Conservation (phyloP, 2,888 invertebrate genomes). For the Plutella xylostella region DNA sequence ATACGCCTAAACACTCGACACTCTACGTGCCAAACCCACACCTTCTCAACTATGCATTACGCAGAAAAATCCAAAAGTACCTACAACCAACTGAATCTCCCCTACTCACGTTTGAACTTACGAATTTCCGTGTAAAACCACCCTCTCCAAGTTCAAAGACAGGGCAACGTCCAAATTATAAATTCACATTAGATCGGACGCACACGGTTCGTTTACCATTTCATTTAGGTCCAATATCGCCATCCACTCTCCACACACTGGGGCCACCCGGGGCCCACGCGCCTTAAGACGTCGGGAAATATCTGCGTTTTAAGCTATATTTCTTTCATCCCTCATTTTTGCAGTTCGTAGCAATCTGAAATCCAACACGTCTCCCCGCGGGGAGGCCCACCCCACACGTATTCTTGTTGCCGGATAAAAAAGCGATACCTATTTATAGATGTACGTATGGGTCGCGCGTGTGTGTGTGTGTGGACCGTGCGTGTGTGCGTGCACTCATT, state of each 20-base stretch:
- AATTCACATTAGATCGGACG: constrained; percentile 71
- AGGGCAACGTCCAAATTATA: constrained; percentile 69
- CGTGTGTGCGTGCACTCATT: constrained; percentile 56
- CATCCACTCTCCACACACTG: constrained; percentile 70
- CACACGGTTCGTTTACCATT: constrained; percentile 69
- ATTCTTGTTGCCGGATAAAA: constrained; percentile 69
- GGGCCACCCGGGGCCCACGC: constrained; percentile 37
- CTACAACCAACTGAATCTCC: constrained; percentile 28
- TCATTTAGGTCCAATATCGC: constrained; percentile 70
- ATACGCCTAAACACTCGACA: constrained; percentile 58
- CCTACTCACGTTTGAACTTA: constrained; percentile 59
- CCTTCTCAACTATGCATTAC: too few relatives aligned
- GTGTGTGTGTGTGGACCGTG: constrained; percentile 54
- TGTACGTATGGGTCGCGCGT: constrained; percentile 59
- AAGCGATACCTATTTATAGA: constrained; percentile 71
- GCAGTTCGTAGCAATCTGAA: constrained; percentile 72
- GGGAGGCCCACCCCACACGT: constrained; percentile 51
- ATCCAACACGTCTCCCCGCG: constrained; percentile 69
- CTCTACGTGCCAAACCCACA: constrained; percentile 43
- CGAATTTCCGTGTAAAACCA: constrained; percentile 48
- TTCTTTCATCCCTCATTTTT: constrained; percentile 73
- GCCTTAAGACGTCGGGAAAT: constrained; percentile 70
- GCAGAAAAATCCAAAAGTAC: too few relatives aligned
- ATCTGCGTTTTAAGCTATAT: constrained; percentile 73
- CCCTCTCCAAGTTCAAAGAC: constrained; percentile 58